A percentile compares a stretch with the other conserved stretches of the same genome.
Conservation (phyloP, 2,797 vertebrate genomes). For the Valencia hispanica region DNA sequence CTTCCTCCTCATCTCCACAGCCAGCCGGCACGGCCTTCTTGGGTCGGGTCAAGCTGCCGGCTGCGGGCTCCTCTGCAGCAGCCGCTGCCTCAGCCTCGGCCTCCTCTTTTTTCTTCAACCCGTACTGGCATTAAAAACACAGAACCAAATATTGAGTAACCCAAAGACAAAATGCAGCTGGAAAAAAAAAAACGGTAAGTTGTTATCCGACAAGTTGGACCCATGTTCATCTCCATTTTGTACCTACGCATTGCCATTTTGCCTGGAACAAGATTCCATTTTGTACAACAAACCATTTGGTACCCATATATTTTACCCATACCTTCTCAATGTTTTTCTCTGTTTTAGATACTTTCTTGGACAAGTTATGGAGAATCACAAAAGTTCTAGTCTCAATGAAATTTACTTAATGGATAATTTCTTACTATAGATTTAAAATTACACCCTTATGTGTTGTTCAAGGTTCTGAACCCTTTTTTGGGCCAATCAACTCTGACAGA, state of each 20-base stretch:
- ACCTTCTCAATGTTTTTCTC: no score
- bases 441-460: background rate
- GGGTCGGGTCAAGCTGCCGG: conserved; percentile 93
- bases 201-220: background rate
- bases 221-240: background rate
- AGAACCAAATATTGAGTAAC: background rate
- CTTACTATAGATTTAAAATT: background rate
- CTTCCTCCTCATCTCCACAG: conserved; percentile 93
- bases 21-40: conserved; percentile 94
- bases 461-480: background rate
- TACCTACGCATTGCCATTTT: background rate
- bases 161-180: background rate
- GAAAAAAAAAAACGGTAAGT: background rate
- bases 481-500: background rate
- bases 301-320: background rate
- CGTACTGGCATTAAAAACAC: conserved; percentile 61
- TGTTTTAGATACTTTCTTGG: background rate
- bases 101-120: conserved; percentile 95
- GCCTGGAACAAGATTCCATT: background rate
- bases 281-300: background rate
- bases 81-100: conserved; percentile 93
- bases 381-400: background rate
- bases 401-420: background rate
- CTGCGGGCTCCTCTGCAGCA: conserved; percentile 87
- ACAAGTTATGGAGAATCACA: background rate